These are phyloP conservation scores for Dreissena polymorpha DNA, from an alignment of 1,140 invertebrate genomes.

Conservation along the genomic window DNA sequence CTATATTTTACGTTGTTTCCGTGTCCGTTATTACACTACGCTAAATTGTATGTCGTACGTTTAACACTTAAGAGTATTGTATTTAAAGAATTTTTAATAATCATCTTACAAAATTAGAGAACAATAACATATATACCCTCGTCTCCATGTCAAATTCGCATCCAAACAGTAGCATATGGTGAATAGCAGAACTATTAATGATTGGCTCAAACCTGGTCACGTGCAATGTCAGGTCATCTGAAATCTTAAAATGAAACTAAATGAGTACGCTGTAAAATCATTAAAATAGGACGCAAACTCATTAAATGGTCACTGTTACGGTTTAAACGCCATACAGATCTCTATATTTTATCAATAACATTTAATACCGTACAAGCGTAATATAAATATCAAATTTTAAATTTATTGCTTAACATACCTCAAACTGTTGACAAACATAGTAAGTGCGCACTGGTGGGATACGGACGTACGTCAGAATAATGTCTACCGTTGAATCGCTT, in stretches of 20 bases:
- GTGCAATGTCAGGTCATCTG: slow-evolving; percentile 57
- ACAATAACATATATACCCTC: too few species aligned
- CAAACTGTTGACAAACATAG: slow-evolving; percentile 64
- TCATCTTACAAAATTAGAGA: too few species aligned
- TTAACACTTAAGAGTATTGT: too few species aligned
- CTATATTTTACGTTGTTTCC: too few species aligned
- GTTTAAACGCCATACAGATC: not conserved
- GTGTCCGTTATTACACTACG: too few species aligned
- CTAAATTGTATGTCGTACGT: too few species aligned
- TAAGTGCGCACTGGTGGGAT: slow-evolving; percentile 44
- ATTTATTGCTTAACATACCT: slow-evolving; percentile 36
- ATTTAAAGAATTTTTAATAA: too few species aligned
- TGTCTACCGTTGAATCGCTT: slow-evolving; percentile 1
- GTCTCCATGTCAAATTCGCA: slow-evolving; percentile 56
- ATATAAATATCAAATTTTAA: not conserved
- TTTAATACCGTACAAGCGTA: not conserved
- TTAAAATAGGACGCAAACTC: not conserved
- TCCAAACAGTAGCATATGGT: slow-evolving; percentile 71
- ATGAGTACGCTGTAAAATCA: not conserved
- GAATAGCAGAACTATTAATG: slow-evolving; percentile 63
- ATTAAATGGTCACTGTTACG: not conserved
- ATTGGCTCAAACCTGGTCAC: slow-evolving; percentile 65
- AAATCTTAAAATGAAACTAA: slow-evolving; percentile 43
- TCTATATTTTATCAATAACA: not conserved
- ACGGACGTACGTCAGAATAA: slow-evolving; percentile 10